Conservation (phyloP, 2,888 invertebrate genomes). For the Cheilosia grossa region DNA sequence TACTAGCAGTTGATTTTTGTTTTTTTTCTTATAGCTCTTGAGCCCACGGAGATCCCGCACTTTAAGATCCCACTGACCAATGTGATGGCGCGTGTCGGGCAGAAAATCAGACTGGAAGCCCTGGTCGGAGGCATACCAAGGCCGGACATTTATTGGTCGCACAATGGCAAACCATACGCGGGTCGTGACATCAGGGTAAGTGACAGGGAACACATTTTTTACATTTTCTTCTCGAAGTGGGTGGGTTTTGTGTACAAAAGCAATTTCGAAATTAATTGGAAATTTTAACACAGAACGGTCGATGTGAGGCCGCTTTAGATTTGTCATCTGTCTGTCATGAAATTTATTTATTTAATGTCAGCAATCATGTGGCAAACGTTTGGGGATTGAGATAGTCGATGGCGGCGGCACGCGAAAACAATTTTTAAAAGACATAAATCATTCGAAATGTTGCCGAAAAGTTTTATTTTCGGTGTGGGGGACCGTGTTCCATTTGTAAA, state of each 20-base stretch:
- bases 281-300: background rate
- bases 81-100: slow-evolving; percentile 89
- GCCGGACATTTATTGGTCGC: slow-evolving; percentile 87
- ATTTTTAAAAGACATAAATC: background rate
- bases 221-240: slow-evolving; percentile 11
- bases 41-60: slow-evolving; percentile 86
- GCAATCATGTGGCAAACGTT: slow-evolving; percentile 17
- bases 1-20: background rate
- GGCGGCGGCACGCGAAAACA: background rate
- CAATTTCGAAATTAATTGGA: slow-evolving; percentile 34
- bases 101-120: slow-evolving; percentile 89
- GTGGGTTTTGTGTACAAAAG: slow-evolving; percentile 28
- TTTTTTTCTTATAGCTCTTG: slow-evolving; percentile 84
- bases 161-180: slow-evolving; percentile 87
- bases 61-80: slow-evolving; percentile 87
- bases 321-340: slow-evolving; percentile 27
- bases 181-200: slow-evolving; percentile 86
- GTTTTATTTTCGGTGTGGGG: background rate
- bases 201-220: slow-evolving; percentile 56
- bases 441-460: background rate
- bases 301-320: background rate
- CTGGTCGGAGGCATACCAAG: slow-evolving; percentile 87
- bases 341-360: slow-evolving; percentile 49
- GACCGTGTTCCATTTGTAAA: no score
- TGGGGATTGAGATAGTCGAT: slow-evolving; percentile 16